Base-by-base conservation (phyloP, 2,888 invertebrate species). In the Thyatira batis region DNA sequence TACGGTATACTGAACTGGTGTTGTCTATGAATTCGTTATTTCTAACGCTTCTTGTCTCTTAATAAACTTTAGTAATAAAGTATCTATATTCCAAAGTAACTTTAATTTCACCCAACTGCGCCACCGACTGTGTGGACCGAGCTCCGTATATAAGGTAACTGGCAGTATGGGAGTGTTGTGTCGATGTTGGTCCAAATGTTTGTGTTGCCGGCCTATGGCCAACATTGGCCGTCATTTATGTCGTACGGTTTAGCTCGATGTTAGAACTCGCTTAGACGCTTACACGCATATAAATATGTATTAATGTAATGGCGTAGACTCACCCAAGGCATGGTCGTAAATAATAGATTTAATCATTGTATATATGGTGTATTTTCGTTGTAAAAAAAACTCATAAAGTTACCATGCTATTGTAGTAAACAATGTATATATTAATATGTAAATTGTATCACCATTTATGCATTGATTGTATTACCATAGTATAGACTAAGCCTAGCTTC, bases 1-100 rank as follows among this genome's bases (percentile, higher is more conserved):
- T 63, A 73, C 71, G 68, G 72, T 79, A 73, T 39, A 39, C 39
- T 39, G 39, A 39, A 39, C 17, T 33, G 39, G 39, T 39, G 11
- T 17, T 75, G 62, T 75, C 72, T 69, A 75, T 67, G 72, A 68
- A 66, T 75, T 74, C 74, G 59, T 63, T 71, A 39, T 39, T 39
- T 17, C 79, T 86, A 82, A 82, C 71, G 89, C 90, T 89, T 89
- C 79, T 84, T 87, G 84, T 85, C 85, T 82, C 82, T 79, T 82
- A 45, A 25, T 78, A 83, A 88, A 84, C 65, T 75, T 83, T 90
- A 90, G 88, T 90, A 92, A 91, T 92, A 91, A 92, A 91, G 84
- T 90, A 89, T 87, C 84, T 90, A 80, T 92, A 91, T 84, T 90
- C 92, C 88, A 89, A 88, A 89, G 87, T 90, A 83, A 87, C 84